Conservation (phyloP, 2,888 invertebrate species). For the Dryadula phaetusa region DNA sequence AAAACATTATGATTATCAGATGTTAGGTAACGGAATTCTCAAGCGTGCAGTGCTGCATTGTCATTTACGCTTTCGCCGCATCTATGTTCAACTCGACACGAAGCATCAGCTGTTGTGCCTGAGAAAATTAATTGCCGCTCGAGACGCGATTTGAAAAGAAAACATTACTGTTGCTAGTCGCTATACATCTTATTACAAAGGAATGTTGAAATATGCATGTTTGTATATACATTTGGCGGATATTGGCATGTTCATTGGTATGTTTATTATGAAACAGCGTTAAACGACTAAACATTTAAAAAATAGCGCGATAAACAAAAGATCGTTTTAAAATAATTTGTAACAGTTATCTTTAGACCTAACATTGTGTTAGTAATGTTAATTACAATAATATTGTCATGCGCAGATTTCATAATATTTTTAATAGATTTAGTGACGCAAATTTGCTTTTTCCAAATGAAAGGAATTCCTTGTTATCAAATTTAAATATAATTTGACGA, state of each 20-base stretch:
- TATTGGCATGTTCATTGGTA: slow-evolving; percentile 11
- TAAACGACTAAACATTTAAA: neutral
- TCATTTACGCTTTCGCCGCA: slow-evolving; percentile 70
- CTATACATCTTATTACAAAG: slow-evolving; percentile 22
- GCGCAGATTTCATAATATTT: too few relatives aligned
- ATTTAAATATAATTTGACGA: too few relatives aligned
- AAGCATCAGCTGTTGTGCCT: slow-evolving; percentile 78
- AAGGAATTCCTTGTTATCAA: too few relatives aligned
- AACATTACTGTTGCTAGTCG: slow-evolving; percentile 41
- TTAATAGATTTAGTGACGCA: too few relatives aligned
- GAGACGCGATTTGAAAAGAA: slow-evolving; percentile 56
- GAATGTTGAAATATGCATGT: slow-evolving; percentile 22
- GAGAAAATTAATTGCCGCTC: slow-evolving; percentile 64
- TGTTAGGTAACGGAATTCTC: slow-evolving; percentile 51
- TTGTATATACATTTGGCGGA: slow-evolving; percentile 17
- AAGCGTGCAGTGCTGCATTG: slow-evolving; percentile 49
- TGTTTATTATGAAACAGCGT: slow-evolving; percentile 7
- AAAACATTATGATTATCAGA: slow-evolving; percentile 46
- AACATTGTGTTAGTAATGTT: too few relatives aligned
- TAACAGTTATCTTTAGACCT: too few relatives aligned
- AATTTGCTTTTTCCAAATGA: too few relatives aligned
- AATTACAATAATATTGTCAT: too few relatives aligned
- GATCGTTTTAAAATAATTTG: neutral
- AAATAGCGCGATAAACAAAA: neutral
- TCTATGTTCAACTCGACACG: slow-evolving; percentile 64